A percentile compares a stretch with the other conserved stretches of the same genome.
Conservation (phyloP, 2,113 vertebrate species). For the Noturus placidus region DNA sequence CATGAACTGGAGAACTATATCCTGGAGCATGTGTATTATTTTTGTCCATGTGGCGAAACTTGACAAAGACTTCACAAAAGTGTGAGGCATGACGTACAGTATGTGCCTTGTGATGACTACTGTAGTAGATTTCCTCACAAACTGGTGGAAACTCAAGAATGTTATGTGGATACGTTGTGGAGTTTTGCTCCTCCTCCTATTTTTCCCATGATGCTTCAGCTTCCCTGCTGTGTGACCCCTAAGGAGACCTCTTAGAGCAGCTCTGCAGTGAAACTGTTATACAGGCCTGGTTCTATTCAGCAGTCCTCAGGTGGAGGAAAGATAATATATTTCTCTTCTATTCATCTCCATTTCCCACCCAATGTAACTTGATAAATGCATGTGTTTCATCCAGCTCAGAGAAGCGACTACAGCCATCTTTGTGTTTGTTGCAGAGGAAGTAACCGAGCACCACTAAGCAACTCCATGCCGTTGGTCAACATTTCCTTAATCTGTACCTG, state of each 20-base stretch:
- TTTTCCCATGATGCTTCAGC: constrained; percentile 29
- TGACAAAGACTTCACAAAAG: constrained; percentile 14
- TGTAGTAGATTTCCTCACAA: constrained; percentile 23
- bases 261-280: constrained; percentile 21
- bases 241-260: neutral
- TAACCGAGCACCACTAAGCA: constrained; percentile 50
- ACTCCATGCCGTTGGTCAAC: constrained; percentile 59
- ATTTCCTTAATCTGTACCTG: constrained; percentile 61
- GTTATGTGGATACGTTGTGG: constrained; percentile 25
- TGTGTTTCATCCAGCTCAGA: constrained; percentile 60
- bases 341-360: neutral
- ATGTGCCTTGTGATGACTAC: constrained; percentile 53
- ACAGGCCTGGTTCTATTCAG: constrained; percentile 32
- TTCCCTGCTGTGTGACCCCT: neutral
- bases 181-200: neutral
- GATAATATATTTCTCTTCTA: constrained; percentile 17
- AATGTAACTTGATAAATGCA: constrained; percentile 48
- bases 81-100: constrained; percentile 47
- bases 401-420: constrained; percentile 54
- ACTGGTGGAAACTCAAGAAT: constrained; percentile 13
- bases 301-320: constrained; percentile 34
- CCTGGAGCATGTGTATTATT: constrained; percentile 33
- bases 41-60: constrained; percentile 26
- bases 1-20: constrained; percentile 43
- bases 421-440: constrained; percentile 62